These are phyloP conservation scores for Corvus cornix DNA, from an alignment of 2,113 vertebrate genomes.

Conservation along the genomic window DNA sequence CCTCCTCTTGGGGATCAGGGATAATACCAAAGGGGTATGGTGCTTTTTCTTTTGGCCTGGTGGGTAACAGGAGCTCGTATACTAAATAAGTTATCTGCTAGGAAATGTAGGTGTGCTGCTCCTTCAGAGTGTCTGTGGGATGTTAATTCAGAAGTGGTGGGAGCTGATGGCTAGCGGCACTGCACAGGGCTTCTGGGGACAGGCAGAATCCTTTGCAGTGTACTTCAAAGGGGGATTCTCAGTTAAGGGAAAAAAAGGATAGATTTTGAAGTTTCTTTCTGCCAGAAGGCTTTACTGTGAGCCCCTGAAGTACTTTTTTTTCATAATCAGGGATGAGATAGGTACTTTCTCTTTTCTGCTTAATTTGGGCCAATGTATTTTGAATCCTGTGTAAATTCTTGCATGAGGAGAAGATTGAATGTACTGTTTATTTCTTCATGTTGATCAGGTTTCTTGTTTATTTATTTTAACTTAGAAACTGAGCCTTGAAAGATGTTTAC, in stretches of 20 bases:
- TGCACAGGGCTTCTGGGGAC: slow-evolving; percentile 49
- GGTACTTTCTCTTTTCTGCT: slow-evolving; percentile 57
- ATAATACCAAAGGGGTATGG: slow-evolving; percentile 54
- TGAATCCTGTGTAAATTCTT: background rate
- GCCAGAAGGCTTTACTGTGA: slow-evolving; percentile 62
- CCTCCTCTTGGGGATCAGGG: slow-evolving; percentile 48
- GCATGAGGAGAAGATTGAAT: background rate
- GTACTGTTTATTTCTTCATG: background rate
- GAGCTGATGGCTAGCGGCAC: slow-evolving; percentile 51
- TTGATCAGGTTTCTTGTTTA: background rate
- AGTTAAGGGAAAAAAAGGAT: slow-evolving; percentile 43
- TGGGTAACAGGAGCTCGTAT: slow-evolving; percentile 44
- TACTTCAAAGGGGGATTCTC: slow-evolving; percentile 55
- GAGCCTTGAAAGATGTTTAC: background rate
- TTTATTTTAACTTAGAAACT: background rate
- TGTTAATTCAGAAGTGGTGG: slow-evolving; percentile 58
- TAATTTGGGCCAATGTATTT: slow-evolving; percentile 56
- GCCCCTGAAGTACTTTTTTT: slow-evolving; percentile 62
- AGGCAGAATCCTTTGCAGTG: slow-evolving; percentile 51
- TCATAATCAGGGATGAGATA: slow-evolving; percentile 56
- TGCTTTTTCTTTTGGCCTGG: slow-evolving; percentile 54
- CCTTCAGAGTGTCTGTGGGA: slow-evolving; percentile 33
- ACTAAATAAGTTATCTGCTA: slow-evolving; percentile 63
- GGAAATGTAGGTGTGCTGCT: slow-evolving; percentile 42
- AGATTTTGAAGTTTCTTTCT: slow-evolving; percentile 72